These are phyloP conservation scores for Euwallacea fornicatus DNA, from an alignment of 1,140 invertebrate genomes.

Conservation along the genomic window DNA sequence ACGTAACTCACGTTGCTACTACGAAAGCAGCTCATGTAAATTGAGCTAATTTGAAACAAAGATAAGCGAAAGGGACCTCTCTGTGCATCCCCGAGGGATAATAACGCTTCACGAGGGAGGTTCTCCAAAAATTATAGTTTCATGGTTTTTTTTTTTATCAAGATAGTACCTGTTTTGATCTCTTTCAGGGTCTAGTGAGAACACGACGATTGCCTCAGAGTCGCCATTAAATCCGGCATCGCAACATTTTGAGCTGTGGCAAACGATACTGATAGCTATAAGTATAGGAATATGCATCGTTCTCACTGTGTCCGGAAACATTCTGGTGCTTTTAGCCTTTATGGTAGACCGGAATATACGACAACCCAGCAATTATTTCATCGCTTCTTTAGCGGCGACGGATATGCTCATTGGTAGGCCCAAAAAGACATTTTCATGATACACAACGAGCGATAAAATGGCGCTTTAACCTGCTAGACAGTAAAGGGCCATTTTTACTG, in stretches of 20 bases:
- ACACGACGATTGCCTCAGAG: constrained; percentile 36
- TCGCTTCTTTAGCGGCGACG: constrained; percentile 95
- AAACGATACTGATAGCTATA: constrained; percentile 89
- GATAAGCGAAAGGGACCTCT: no score
- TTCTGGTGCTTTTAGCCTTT: constrained; percentile 94
- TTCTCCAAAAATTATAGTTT: background rate
- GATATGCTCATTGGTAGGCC: constrained; percentile 93
- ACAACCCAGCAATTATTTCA: constrained; percentile 99
- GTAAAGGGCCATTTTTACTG: no score
- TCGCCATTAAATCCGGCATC: constrained; percentile 61
- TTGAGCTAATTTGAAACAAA: no score
- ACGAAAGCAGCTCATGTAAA: no score
- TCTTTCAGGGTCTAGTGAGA: constrained; percentile 41
- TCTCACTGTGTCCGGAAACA: constrained; percentile 92
- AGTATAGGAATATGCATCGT: constrained; percentile 86
- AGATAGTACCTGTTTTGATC: background rate
- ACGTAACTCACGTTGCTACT: no score
- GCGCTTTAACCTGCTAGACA: no score
- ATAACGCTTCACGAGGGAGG: background rate
- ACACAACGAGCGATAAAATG: background rate
- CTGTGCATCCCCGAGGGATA: background rate
- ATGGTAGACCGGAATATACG: constrained; percentile 95
- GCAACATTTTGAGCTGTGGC: constrained; percentile 88
- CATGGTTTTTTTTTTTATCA: background rate
- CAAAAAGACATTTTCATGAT: background rate